A percentile compares a stretch with the other conserved stretches of the same genome.
Conservation (phyloP, 2,797 vertebrate species). For the Echiichthys vipera region DNA sequence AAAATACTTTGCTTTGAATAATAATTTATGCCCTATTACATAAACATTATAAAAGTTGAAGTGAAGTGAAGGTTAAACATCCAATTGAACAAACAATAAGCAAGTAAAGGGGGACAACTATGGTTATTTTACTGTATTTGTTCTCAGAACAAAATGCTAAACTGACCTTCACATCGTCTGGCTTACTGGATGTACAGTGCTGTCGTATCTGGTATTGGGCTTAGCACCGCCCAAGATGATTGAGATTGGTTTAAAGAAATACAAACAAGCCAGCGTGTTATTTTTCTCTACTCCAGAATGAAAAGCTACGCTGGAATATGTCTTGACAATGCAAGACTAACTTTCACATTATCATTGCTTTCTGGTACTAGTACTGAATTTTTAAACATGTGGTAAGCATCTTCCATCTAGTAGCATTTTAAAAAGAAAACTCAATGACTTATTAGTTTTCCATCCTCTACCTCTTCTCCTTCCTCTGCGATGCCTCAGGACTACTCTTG, state of each 20-base stretch:
- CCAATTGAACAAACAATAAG: not conserved
- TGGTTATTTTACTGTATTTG: not conserved
- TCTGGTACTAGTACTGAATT: not conserved
- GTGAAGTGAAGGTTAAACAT: not conserved
- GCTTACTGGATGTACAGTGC: too few relatives aligned
- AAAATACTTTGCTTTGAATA: not conserved
- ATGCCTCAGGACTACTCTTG: slow-evolving; percentile 12
- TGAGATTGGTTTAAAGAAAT: too few relatives aligned
- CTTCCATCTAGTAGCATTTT: slow-evolving; percentile 2
- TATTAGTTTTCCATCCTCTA: not conserved
- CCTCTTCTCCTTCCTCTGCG: not conserved
- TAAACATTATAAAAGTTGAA: too few relatives aligned
- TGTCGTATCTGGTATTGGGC: too few relatives aligned
- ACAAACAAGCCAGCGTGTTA: too few relatives aligned
- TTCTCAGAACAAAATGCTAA: not conserved
- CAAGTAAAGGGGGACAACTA: not conserved
- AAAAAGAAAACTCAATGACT: not conserved
- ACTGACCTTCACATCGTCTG: not conserved
- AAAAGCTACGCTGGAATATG: too few relatives aligned
- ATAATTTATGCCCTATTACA: too few relatives aligned
- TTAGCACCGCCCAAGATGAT: too few relatives aligned
- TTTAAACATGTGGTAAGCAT: not conserved
- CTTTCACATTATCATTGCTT: not conserved
- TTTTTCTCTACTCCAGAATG: too few relatives aligned
- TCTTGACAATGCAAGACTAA: not conserved